A percentile compares a stretch with the other conserved stretches of the same genome.
Conservation (phyloP, 2,113 vertebrate species). For the Macrotis lagotis region DNA sequence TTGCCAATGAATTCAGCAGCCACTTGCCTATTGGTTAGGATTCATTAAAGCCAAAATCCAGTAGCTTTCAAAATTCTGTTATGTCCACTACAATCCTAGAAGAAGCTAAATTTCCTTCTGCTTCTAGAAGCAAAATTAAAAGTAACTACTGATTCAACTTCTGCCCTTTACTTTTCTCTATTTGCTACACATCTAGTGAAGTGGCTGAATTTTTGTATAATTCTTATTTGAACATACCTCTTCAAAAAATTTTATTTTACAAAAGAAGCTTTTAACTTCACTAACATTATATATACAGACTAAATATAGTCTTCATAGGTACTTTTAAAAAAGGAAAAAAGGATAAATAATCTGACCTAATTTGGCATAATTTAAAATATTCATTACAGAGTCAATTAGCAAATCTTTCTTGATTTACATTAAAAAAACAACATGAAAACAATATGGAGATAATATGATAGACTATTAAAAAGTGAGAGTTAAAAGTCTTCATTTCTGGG, state of each 20-base stretch:
- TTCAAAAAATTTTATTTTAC: conserved; percentile 11
- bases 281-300: conserved; percentile 43
- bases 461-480: conserved; percentile 6
- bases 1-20: not conserved
- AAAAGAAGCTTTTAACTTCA: not conserved
- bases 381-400: conserved; percentile 43
- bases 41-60: conserved; percentile 13
- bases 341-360: conserved; percentile 25
- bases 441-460: not conserved
- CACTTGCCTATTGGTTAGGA: conserved; percentile 13
- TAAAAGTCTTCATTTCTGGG: conserved; percentile 1
- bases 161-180: not conserved
- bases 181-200: not conserved
- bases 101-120: not conserved
- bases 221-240: not conserved
- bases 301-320: conserved; percentile 14
- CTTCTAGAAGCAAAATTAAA: not conserved
- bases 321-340: no score
- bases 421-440: conserved; percentile 22
- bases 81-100: not conserved
- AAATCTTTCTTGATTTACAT: conserved; percentile 38
- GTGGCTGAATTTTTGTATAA: not conserved
- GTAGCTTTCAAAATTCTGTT: conserved; percentile 29
- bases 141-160: not conserved
- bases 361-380: conserved; percentile 51